Percentiles rank a stretch among this genome's conserved stretches.
Evolutionary conservation across 92 coral and sea anemone genomes (phyloP).

Genomic region (Epizoanthus illoricatus): DNA sequence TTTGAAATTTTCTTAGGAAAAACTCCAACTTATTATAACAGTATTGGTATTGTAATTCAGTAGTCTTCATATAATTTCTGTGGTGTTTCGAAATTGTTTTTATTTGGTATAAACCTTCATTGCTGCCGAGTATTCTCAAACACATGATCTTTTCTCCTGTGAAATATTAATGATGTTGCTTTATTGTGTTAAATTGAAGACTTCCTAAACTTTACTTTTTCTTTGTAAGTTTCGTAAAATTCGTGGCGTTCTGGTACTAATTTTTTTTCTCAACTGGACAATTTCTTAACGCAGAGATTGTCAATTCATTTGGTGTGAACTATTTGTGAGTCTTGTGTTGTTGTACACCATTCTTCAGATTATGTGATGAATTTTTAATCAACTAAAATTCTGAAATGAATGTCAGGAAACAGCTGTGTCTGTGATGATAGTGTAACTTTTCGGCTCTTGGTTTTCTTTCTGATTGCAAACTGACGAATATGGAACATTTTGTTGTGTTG

Average conservation of each 20-base stretch:
- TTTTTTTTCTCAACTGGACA: too few relatives aligned
- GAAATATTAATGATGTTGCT: constrained; percentile 8
- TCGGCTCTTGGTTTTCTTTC: background rate
- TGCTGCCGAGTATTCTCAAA: constrained; percentile 16
- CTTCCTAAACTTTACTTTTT: background rate
- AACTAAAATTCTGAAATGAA: constrained; percentile 3
- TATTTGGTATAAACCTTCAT: background rate
- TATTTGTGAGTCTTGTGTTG: background rate
- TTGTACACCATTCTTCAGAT: background rate
- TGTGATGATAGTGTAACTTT: background rate
- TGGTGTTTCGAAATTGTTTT: background rate
- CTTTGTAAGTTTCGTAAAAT: background rate
- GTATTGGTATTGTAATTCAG: too few relatives aligned
- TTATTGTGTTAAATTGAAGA: background rate
- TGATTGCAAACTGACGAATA: too few relatives aligned
- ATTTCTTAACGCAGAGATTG: too few relatives aligned
- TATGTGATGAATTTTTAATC: constrained; percentile 38
- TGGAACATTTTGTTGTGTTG: too few relatives aligned
- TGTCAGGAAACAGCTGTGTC: constrained; percentile 9
- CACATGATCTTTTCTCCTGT: constrained; percentile 13
- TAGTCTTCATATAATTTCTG: background rate
- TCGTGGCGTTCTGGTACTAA: background rate
- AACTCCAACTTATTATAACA: too few relatives aligned
- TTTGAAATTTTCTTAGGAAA: background rate
- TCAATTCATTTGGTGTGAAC: background rate